phyloP scores from a whole-genome alignment of 2,797 vertebrate species.

The Pteropus rufus region DNA sequence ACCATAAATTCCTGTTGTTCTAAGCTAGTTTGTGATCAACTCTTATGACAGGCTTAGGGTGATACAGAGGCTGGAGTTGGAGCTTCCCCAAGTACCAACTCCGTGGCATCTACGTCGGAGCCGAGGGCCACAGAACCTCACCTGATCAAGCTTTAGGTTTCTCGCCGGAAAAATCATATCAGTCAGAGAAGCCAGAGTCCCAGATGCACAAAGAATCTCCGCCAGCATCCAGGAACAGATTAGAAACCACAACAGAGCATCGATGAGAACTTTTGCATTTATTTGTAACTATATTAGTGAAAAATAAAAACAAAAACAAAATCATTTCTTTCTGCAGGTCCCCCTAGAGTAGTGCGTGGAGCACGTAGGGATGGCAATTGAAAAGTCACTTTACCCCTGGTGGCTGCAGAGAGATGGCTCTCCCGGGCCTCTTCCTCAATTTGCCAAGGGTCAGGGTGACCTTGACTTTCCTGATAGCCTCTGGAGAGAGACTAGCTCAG shows the following conservation, averaged over 20 bases:
- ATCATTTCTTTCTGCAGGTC: not conserved
- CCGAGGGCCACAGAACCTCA: not conserved
- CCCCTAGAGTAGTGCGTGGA: no score
- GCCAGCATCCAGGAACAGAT: not conserved
- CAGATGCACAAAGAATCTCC: accelerated
- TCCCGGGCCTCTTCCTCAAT: not conserved
- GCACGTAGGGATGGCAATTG: not conserved
- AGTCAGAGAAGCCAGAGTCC: not conserved
- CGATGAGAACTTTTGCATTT: not conserved
- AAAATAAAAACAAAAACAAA: not conserved
- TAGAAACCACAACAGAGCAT: not conserved
- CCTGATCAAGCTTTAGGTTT: no score
- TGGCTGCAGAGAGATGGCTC: not conserved
- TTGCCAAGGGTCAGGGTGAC: not conserved
- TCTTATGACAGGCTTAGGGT: not conserved
- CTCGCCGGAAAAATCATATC: not conserved
- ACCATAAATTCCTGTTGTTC: not conserved
- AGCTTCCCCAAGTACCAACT: no score
- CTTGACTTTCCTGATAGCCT: not conserved
- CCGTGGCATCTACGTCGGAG: accelerated
- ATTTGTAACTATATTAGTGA: not conserved
- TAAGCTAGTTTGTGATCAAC: not conserved
- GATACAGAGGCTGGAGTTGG: not conserved
- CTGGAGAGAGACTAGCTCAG: not conserved
- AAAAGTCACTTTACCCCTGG: no score